phyloP scores from a whole-genome alignment of 2,888 invertebrate genomes.

The Epiblema foenella region DNA sequence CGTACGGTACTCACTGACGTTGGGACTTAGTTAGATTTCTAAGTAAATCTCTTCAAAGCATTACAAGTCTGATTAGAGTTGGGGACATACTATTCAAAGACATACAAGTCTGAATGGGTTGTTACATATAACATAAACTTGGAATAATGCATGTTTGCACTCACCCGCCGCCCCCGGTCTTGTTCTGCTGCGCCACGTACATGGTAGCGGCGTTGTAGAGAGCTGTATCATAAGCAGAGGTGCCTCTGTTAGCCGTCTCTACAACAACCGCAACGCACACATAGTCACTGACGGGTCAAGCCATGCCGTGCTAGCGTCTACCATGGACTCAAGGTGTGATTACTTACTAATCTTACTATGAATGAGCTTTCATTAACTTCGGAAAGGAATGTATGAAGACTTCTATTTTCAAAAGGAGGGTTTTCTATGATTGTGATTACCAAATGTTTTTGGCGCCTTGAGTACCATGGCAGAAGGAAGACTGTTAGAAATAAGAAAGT shows the following conservation, averaged over 20 bases:
- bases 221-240: conserved; percentile 97
- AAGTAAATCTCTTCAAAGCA: too few species aligned
- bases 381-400: neutral
- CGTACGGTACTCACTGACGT: too few species aligned
- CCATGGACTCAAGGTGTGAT: conserved; percentile 39
- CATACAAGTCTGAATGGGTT: neutral
- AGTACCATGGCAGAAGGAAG: conserved; percentile 41
- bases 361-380: conserved; percentile 5
- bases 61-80: too few species aligned
- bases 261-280: conserved; percentile 51
- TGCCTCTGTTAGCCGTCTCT: conserved; percentile 87
- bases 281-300: conserved; percentile 37
- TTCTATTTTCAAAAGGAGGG: neutral
- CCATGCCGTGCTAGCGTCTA: conserved; percentile 37
- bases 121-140: neutral
- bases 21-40: too few species aligned
- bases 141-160: conserved; percentile 43
- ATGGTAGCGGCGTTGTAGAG: conserved; percentile 97
- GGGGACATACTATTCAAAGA: too few species aligned
- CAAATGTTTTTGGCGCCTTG: conserved; percentile 31
- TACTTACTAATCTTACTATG: too few species aligned
- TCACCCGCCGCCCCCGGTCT: conserved; percentile 80
- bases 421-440: conserved; percentile 7
- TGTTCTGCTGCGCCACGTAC: conserved; percentile 94
- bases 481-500: conserved; percentile 27